Evolutionary conservation across 2,888 invertebrate species (phyloP), one percentile per base, ranked within the genome.

Genomic region (Nycteola revayana): DNA sequence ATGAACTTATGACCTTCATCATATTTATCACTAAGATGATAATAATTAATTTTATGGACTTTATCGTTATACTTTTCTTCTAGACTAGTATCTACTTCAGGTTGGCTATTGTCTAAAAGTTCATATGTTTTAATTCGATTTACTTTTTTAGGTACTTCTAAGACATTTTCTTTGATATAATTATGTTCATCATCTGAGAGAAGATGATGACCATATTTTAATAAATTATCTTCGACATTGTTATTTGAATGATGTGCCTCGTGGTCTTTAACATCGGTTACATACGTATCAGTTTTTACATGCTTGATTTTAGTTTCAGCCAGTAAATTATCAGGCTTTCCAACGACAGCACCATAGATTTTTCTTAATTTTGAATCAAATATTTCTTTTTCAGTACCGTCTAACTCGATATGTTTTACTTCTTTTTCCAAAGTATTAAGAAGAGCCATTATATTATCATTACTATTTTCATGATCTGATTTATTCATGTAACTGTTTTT

Each of bases 311-410:
- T 6, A 18, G 7, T 21, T 21, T 7, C n/a, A 24, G 32, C 32
- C n/a, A 44, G 20, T 20, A 32, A 14, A 9, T 38, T 32, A n/a
- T 39, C 40, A 7, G 54, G 25, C 26, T 61, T 63, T 0, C 68
- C 67, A 4, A 73, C 50, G 0, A 75, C 46, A 30, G 51, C 57
- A 0, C 64, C 75, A 9, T 83, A 83, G 32, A 85, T 78, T 62
- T 75, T 75, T 33, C 73, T 63, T 9, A 84, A 66, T 61, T 77
- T 84, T 1, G 60, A 67, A 54, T 83, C 74, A 32, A 83, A 65
- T 29, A 78, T 46, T 48, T 75, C 60, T 55, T 74, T 83, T 39
- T 75, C 69, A 3, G 40, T 59, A 1, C 57, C 62, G 35, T 61
- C 56, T 8, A 81, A 40, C 32, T 80, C 61, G 17, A 74, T 51